Percentiles rank a stretch among this genome's conserved stretches.
These are phyloP conservation scores for Heliconius hermathena DNA, from an alignment of 1,140 invertebrate genomes.

Conservation along the genomic window DNA sequence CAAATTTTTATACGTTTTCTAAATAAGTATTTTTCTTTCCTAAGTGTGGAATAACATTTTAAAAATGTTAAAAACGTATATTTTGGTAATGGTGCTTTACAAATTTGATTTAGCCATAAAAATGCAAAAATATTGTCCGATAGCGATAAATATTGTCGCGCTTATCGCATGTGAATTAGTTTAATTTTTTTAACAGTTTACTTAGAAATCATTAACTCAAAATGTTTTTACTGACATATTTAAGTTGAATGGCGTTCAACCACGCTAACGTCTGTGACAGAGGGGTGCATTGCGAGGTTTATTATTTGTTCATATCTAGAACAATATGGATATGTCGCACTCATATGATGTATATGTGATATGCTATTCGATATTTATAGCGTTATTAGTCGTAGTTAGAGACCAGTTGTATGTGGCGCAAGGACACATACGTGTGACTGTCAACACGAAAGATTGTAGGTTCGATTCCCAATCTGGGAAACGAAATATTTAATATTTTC, in stretches of 20 bases:
- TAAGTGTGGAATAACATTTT: no score
- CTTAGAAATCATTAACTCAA: neutral
- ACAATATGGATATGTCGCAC: neutral
- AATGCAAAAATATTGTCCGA: no score
- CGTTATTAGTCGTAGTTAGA: neutral
- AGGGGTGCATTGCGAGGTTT: neutral
- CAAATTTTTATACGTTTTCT: no score
- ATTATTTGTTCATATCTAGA: constrained; percentile 4
- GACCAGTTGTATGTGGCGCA: neutral
- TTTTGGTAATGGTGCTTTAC: no score
- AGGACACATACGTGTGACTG: no score
- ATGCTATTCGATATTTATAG: neutral
- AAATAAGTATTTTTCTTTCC: no score
- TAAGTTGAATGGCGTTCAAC: neutral
- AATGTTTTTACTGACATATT: neutral
- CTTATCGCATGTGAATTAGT: neutral
- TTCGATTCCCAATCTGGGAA: no score
- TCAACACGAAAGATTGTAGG: neutral
- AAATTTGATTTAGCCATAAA: no score
- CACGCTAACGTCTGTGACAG: constrained; percentile 3
- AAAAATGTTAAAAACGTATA: no score
- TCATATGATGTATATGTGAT: neutral
- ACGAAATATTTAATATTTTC: no score
- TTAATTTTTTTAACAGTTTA: neutral
- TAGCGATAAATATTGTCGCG: no score